Base-by-base conservation (phyloP, 2,888 invertebrate species). In the Alcis repandata region DNA sequence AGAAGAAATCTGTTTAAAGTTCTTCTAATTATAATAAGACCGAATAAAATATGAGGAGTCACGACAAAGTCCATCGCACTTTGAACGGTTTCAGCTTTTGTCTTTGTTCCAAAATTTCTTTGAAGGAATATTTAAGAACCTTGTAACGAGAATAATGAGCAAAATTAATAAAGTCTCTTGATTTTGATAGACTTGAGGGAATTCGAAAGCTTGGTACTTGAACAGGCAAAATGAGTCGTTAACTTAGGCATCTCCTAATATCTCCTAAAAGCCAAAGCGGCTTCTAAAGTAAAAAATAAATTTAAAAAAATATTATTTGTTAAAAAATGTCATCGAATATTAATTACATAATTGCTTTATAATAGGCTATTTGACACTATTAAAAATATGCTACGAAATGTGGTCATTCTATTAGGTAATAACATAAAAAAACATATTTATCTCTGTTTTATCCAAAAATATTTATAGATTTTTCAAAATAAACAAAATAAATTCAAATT, bases 31-130 rank as follows among this genome's bases (percentile, higher is more conserved):
- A 52, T 38, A 32, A 22, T 22, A 46, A 32, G 40, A 15, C 36
- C 10, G 27, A 59, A 54, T 59, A 15, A 49, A 64, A 59, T 64
- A 59, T 53, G 38, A 20, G n/a, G 2, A 59, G 36, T 60, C 54
- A 52, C 13, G 27, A n/a, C 38, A 56, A 40, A 49, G 49, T 49
- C 13, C 33, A 8, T 20, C 36, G 51, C 51, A 19, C 36, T 51
- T 49, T 43, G 62, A 62, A 63, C 54, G 2, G 19, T 43, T 40
- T 32, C 46, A 48, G 36, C 58, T 51, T 45, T 49, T 36, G 32
- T 17, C 46, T 59, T 54, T 51, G 52, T 52, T 57, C 61, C 45
- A 45, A 46, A 51, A 58, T 49, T 67, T 71, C 45, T 69, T 86
- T 67, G 53, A 53, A 46, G 54, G 46, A 40, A 48, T 61, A 51